Conservation (phyloP, 2,113 vertebrate species). For the Rhinolophus sinicus region DNA sequence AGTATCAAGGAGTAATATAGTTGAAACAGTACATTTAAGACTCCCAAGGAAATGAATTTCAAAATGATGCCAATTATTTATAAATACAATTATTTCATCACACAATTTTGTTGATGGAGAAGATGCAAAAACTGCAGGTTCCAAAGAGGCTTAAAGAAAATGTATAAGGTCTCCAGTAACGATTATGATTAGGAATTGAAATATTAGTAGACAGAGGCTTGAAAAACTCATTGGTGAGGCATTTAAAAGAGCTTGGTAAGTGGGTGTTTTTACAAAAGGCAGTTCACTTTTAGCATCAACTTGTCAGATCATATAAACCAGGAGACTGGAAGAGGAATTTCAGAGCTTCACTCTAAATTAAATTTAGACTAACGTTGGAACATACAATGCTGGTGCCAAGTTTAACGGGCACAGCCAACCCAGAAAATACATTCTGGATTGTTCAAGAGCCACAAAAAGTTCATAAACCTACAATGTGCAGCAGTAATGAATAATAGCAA, state of each 20-base stretch:
- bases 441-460: not conserved
- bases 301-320: slow-evolving; percentile 10
- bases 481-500: not conserved
- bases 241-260: not conserved
- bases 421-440: not conserved
- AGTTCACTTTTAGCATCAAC: not conserved
- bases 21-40: not conserved
- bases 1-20: not conserved
- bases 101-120: not conserved
- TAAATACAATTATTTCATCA: not conserved
- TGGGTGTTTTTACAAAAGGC: not conserved
- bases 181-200: not conserved
- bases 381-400: not conserved
- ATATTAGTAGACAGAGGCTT: not conserved
- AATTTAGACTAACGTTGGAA: not conserved
- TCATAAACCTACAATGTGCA: not conserved
- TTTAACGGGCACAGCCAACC: not conserved
- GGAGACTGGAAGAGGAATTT: not conserved
- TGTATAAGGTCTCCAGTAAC: not conserved
- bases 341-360: slow-evolving; percentile 11
- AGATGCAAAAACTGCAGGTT: not conserved
- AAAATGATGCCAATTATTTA: not conserved
- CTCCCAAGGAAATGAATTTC: not conserved
- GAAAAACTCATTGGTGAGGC: not conserved
- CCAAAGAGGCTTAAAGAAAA: not conserved